Base-by-base conservation (phyloP, 2,113 vertebrate species). In the Oxyruncus cristatus region DNA sequence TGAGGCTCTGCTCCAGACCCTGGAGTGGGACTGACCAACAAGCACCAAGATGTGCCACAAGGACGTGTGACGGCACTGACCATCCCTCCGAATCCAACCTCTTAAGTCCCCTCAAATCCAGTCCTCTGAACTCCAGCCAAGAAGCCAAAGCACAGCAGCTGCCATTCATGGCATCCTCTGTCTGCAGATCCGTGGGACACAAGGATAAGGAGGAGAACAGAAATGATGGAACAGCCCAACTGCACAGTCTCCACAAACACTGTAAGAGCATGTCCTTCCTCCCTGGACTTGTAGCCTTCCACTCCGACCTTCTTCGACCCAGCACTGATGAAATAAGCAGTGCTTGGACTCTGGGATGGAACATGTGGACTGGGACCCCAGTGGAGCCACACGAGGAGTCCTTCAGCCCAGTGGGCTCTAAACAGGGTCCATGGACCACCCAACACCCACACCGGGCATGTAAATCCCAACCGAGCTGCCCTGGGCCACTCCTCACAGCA, bases 261-360 rank as follows among this genome's bases (percentile, higher is more conserved):
- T 47, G 22, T 41, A 52, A 32, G n/a, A 53, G 56, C 42, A 35
- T 0, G 16, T 20, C 46, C 41, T 73, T 14, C 47, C 30, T 61
- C 41, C 55, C 55, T 32, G 35, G 23, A 27, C 17, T 16, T 61
- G 56, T 28, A n/a, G n/a, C 55, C 42, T 59, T 65, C 39, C 33
- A 11, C 39, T 47, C 30, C 5, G 33, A 21, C 46, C 46, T 21
- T 30, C 46, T 41, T 10, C 3, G 3, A 8, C 33, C 49, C 23
- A 21, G 32, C 2, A 11, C 65, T 33, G n/a, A 42, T 22, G 71
- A n/a, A 32, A 22, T 2, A 12, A 35, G 41, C 15, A 10, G 28
- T 1, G 8, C 35, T 47, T 1, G 21, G 35, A 32, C 24, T 39
- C 59, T 27, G 30, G 47, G 41, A 39, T 0, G 1, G 24, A 53